Evolutionary conservation across 1,140 invertebrate genomes (phyloP), one percentile per base, ranked within the genome.

Genomic region (Bilobella aurantiaca): DNA sequence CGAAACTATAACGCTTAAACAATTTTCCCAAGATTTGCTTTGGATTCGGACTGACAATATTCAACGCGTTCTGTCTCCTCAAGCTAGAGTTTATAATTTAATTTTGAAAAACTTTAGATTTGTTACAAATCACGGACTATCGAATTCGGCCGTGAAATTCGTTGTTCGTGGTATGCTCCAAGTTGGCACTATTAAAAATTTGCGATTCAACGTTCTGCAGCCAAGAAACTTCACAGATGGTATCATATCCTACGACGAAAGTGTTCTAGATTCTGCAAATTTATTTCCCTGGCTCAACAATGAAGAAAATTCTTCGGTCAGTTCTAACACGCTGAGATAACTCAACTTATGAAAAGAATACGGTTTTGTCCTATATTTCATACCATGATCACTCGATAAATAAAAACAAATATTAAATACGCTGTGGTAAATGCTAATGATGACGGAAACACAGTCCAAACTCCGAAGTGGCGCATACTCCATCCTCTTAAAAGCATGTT

Each of bases 31-130:
- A 37, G 28, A 49, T 3, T 32, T 42, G 59, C 25, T 61, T 21
- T 61, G 23, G 49, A 23, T 27, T 37, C 18, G 14, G 25, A 56
- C 18, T 5, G 21, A 56, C 8, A 27, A 27, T 18, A 42, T 42
- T 42, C 8, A 12, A 23, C 5, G 25, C 5, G 25, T 27, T 56
- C 8, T 21, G 25, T 14, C n/a, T 3, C 18, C 0, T 23, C 46
- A 42, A 42, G 60, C 46, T 28, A 32, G 37, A n/a, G 16, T 37
- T 21, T 32, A 62, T 42, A 62, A 47, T 47, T 32, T 27, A 37
- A 42, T 42, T 42, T 62, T 42, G 5, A 42, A 31, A 62, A 46
- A 30, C 29, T 46, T 62, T 37, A 32, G 5, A 42, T 8, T 12
- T 31, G 30, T n/a, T 16, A 62, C 16, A 34, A 18, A 34, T 37